Conservation (phyloP, 2,113 vertebrate genomes). For the Nothoprocta perdicaria region DNA sequence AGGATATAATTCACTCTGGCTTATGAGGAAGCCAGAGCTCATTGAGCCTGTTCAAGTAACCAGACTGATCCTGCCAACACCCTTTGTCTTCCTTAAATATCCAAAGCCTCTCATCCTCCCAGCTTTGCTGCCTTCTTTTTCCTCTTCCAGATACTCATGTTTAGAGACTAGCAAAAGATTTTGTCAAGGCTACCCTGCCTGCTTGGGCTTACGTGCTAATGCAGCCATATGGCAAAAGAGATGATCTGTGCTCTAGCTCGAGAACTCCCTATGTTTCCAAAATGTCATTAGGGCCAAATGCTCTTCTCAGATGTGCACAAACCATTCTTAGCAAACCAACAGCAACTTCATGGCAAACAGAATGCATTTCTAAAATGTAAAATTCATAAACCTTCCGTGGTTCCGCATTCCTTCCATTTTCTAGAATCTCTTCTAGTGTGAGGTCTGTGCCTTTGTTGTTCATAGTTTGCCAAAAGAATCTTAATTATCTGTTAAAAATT, state of each 20-base stretch:
- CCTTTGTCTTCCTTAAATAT: constrained; percentile 58
- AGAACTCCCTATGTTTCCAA: constrained; percentile 18
- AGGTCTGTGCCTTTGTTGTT: neutral
- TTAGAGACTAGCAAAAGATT: neutral
- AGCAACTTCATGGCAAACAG: neutral
- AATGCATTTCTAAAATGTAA: neutral
- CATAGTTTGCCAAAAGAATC: neutral
- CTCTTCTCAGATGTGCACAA: neutral
- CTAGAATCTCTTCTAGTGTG: neutral
- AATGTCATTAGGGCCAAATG: constrained; percentile 5
- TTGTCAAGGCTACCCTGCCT: neutral
- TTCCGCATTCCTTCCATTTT: neutral
- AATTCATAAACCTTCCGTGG: neutral
- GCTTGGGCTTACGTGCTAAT: neutral
- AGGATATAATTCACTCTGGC: neutral
- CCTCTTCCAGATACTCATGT: constrained; percentile 5
- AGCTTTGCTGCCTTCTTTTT: constrained; percentile 48
- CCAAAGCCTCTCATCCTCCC: constrained; percentile 44
- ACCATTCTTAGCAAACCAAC: neutral
- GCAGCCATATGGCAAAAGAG: neutral
- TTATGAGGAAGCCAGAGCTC: constrained; percentile 27
- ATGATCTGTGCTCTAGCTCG: constrained; percentile 13
- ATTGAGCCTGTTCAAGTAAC: constrained; percentile 12
- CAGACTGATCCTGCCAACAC: constrained; percentile 43
- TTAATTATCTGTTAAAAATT: neutral